Evolutionary conservation across 2,113 vertebrate genomes (phyloP).

Genomic region (Pterocles orientalis): DNA sequence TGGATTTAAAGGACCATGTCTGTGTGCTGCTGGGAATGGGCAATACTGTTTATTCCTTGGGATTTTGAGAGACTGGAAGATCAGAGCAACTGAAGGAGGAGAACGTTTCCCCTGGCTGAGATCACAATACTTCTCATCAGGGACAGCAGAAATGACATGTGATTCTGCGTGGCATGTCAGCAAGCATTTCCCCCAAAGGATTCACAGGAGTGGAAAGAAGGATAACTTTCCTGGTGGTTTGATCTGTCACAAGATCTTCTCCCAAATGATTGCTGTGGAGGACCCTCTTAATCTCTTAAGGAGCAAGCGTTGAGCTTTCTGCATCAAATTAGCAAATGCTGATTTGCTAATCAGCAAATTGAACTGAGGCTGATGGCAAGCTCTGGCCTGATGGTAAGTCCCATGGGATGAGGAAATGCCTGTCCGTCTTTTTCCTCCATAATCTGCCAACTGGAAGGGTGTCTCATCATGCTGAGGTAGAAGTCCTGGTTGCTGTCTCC

Average conservation of each 20-base stretch:
- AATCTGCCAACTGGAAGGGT: not conserved
- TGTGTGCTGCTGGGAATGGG: not conserved
- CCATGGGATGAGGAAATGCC: rapidly evolving
- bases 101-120: not conserved
- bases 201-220: slow-evolving; percentile 1
- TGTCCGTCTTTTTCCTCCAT: rapidly evolving
- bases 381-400: rapidly evolving
- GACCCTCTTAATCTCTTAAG: slow-evolving; percentile 18
- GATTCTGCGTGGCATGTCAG: not conserved
- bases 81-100: not conserved
- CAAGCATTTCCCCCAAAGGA: not conserved
- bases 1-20: not conserved
- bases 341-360: not conserved
- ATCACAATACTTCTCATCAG: not conserved
- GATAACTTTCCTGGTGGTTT: not conserved
- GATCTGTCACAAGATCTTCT: slow-evolving; percentile 24
- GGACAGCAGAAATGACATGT: not conserved
- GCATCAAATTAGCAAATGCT: slow-evolving; percentile 43
- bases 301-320: slow-evolving; percentile 37
- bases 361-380: not conserved
- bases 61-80: not conserved
- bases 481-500: not conserved
- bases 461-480: not conserved
- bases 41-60: not conserved
- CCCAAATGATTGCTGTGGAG: not conserved